Percentiles rank a stretch among this genome's conserved stretches.
Conservation (phyloP, 2,888 invertebrate genomes). For the Ennomos fuscantarius region DNA sequence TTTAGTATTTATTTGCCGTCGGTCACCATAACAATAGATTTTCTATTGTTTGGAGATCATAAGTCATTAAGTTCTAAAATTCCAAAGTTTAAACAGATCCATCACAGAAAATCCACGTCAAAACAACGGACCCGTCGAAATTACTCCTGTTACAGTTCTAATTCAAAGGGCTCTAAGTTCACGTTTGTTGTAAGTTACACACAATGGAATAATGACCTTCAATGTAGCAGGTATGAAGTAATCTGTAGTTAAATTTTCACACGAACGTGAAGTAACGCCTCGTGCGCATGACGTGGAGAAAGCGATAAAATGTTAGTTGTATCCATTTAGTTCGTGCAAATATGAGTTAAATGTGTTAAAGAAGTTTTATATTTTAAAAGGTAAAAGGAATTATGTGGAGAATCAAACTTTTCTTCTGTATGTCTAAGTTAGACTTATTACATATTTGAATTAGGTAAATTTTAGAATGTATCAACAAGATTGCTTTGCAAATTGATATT, state of each 20-base stretch:
- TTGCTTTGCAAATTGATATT: too few species aligned
- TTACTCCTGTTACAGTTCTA: conserved; percentile 38
- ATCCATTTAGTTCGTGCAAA: background rate
- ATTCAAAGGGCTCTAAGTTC: conserved; percentile 34
- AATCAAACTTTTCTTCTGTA: too few species aligned
- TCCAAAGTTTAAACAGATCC: background rate
- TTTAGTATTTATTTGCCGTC: too few species aligned
- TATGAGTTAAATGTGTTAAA: background rate
- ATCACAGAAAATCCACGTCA: conserved; percentile 5
- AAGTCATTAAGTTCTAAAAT: background rate
- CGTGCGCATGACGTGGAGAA: conserved; percentile 18
- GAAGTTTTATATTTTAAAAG: background rate
- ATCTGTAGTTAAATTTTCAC: conserved; percentile 24
- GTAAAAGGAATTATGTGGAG: background rate
- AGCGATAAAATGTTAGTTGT: conserved; percentile 9
- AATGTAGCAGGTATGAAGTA: conserved; percentile 9
- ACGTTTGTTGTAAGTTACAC: conserved; percentile 35
- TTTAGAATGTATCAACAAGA: background rate
- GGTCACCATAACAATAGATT: too few species aligned
- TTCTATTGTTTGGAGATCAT: too few species aligned
- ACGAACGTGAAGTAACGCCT: conserved; percentile 18
- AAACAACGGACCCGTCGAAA: conserved; percentile 28
- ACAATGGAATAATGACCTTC: conserved; percentile 49
- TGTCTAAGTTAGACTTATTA: too few species aligned
- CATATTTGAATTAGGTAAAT: background rate